Percentiles rank a stretch among this genome's conserved stretches.
phyloP scores from a whole-genome alignment of 2,113 vertebrate species.

The Crotalus helleri region DNA sequence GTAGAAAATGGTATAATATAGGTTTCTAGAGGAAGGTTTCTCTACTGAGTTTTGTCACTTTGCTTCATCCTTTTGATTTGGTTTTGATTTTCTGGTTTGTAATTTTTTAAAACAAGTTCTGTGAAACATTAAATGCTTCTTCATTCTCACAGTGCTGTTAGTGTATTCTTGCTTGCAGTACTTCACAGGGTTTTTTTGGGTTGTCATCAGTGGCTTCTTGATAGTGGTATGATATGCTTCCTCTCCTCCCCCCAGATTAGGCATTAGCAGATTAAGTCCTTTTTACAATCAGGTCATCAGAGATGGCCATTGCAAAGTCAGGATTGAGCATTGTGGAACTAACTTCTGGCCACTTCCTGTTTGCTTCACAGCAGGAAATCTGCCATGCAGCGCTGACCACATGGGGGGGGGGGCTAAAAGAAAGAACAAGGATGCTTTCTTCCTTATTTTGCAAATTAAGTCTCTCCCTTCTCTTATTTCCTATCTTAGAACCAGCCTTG shows the following conservation, averaged over 20 bases:
- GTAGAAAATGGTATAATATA: too few species aligned
- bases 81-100: too few species aligned
- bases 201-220: too few species aligned
- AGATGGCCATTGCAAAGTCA: neutral
- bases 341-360: neutral
- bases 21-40: too few species aligned
- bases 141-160: too few species aligned
- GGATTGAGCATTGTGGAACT: neutral
- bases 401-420: neutral
- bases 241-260: neutral
- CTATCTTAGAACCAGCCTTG: neutral
- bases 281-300: neutral
- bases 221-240: neutral
- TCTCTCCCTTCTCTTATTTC: neutral
- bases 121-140: too few species aligned
- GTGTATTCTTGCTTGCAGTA: too few species aligned
- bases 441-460: neutral
- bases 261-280: neutral
- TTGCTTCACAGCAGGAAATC: neutral
- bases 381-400: neutral
- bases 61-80: too few species aligned
- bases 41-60: too few species aligned
- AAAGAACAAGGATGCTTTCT: neutral
- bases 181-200: too few species aligned
- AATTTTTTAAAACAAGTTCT: too few species aligned